Base-by-base conservation (phyloP, 92 coral and sea anemone genomes). In the Palythoa caribaeorum region DNA sequence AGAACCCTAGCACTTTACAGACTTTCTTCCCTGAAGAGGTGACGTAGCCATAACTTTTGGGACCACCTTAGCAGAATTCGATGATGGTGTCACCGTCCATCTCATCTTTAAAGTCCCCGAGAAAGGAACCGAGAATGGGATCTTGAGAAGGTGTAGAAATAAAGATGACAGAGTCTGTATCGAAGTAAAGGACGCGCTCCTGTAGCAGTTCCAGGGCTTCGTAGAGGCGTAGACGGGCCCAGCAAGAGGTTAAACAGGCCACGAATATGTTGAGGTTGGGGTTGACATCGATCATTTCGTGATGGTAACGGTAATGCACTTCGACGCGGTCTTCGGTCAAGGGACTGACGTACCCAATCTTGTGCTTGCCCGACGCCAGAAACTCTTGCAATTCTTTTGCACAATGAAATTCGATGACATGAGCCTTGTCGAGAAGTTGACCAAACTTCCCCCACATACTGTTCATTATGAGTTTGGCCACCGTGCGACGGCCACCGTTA, bases 391-490 rank as follows among this genome's bases (percentile, higher is more conserved):
- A 38, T 0, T 59, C 38, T 3, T 9, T 4, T 0, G 89, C 73
- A 1, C 3, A 2, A 36, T 14, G 17, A n/a, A 75, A 53, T n/a
- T 79, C 16, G 6, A 21, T 60, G 20, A 63, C 76, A 3, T 77
- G 84, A 0, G 35, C 0, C 3, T 73, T 73, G 39, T 85, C 28
- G 38, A 14, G 15, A 14, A 60, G 63, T 77, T 44, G 50, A 3
- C 6, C 76, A 2, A 21, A 60, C 39, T 44, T 66, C 0, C 92
- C 88, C 88, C 87, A 80, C 39, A 88, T 78, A 10, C 16, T 1
- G 59, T 88, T 88, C 10, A 88, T 44, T 75, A 80, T 88, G 15
- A 88, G 44, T 38, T 88, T 80, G 76, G 91, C 87, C 74, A 76
- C 51, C n/a, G 63, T 54, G 9, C 62, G 54, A 15, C 65, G 68